Base-by-base conservation (phyloP, 2,888 invertebrate species). In the Perizoma affinitatum region DNA sequence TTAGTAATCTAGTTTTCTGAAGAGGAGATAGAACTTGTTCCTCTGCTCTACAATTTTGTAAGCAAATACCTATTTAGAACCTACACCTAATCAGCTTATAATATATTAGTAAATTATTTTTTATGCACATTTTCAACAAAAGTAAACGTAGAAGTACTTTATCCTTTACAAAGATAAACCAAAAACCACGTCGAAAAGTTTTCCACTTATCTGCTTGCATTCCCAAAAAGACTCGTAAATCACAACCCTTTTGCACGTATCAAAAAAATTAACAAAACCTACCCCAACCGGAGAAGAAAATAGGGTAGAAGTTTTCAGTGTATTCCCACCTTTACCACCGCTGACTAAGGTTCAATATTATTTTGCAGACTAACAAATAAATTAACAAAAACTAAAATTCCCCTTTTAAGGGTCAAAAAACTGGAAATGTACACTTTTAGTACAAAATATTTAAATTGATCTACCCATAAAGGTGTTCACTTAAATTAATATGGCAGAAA, bases 211-310 rank as follows among this genome's bases (percentile, higher is more conserved):
- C 50, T 54, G 42, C 45, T 53, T 33, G 41, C 53, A 52, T 52
- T 49, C 54, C 54, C 41, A 54, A 54, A 61, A 61, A 58, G 38
- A 50, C 43, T 54, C 41, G 7, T 54, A 54, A 49, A 48, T 46
- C 53, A 53, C 41, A 58, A 44, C 48, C 46, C 38, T 52, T 49
- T 53, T 33, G 51, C 47, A 55, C 41, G 49, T 49, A 40, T 22
- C 36, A 51, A 61, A 53, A 9, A 42, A 53, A 55, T 43, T 52
- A 55, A 55, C 46, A 43, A 61, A 60, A 55, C 46, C n/a, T n/a
- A n/a, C n/a, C n/a, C n/a, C n/a, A n/a, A n/a, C 38, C 49, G 48
- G 34, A 38, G 8, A 34, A 40, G 11, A 22, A 8, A 36, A 36
- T 9, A 8, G 38, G 1, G 11, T 35, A 40, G 5, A 11, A 7